Percentiles rank a stretch among this genome's conserved stretches.
These are phyloP conservation scores for Tetraodon nigroviridis DNA, from an alignment of 2,113 vertebrate species.

Conservation along the genomic window DNA sequence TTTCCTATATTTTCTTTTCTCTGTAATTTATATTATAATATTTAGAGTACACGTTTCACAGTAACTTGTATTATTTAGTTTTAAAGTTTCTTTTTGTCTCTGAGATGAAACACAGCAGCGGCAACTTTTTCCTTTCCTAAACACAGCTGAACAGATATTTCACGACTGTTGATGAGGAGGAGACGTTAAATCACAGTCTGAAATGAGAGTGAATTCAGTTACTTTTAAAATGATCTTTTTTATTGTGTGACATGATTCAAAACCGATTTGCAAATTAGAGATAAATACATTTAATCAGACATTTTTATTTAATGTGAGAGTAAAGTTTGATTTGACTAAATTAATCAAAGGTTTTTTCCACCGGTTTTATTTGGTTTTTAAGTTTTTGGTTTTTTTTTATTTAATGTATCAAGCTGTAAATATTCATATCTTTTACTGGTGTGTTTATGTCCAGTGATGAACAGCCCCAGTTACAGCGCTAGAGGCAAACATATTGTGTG, in stretches of 20 bases:
- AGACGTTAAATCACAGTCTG: neutral
- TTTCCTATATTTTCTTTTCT: neutral
- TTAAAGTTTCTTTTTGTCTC: neutral
- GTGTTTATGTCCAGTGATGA: conserved; percentile 27
- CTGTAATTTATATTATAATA: neutral
- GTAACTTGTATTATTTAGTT: conserved; percentile 1
- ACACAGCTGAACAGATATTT: neutral
- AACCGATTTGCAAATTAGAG: too few relatives aligned
- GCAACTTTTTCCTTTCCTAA: conserved; percentile 27
- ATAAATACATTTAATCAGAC: too few relatives aligned
- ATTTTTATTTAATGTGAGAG: neutral
- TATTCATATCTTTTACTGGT: conserved; percentile 25
- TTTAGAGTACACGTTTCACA: neutral
- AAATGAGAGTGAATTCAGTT: neutral
- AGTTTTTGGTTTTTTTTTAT: neutral
- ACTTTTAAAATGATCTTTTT: too few relatives aligned
- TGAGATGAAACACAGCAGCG: neutral
- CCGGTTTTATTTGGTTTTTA: conserved; percentile 14
- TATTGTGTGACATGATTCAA: too few relatives aligned
- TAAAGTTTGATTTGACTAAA: conserved; percentile 12
- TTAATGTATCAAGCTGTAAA: conserved; percentile 19
- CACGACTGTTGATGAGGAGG: too few relatives aligned
- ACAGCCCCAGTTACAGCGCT: conserved; percentile 1
- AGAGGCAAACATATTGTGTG: conserved; percentile 23
- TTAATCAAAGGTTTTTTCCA: neutral